These are phyloP conservation scores for Prietella phreatophila DNA, from an alignment of 2,113 vertebrate genomes.

Conservation along the genomic window DNA sequence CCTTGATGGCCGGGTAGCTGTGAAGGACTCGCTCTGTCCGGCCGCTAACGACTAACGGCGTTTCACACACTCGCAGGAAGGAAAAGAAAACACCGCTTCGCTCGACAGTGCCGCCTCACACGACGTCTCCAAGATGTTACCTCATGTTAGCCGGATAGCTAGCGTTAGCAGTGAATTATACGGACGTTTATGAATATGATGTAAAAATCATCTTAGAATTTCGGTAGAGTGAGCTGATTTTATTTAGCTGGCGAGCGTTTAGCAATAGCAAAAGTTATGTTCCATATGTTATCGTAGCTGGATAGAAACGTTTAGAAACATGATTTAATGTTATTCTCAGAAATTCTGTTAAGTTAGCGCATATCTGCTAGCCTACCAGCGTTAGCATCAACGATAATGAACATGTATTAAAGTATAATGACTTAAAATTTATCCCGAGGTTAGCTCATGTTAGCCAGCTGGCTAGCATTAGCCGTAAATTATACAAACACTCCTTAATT, in stretches of 20 bases:
- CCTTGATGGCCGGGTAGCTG: conserved; percentile 41
- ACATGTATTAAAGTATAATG: neutral
- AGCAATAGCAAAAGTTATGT: neutral
- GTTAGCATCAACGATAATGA: neutral
- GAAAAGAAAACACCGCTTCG: neutral
- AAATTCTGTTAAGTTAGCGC: neutral
- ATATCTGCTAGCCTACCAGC: neutral
- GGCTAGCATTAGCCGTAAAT: neutral
- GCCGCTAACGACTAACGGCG: conserved; percentile 14
- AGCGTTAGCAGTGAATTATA: neutral
- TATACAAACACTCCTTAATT: neutral
- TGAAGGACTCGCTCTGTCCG: conserved; percentile 51
- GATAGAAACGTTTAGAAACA: neutral
- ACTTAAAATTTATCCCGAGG: neutral
- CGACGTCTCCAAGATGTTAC: neutral
- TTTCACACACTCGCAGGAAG: neutral
- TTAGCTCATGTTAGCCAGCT: neutral
- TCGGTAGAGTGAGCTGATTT: neutral
- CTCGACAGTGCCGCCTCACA: neutral
- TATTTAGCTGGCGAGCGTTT: neutral
- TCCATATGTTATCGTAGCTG: neutral
- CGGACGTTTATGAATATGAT: neutral
- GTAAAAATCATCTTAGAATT: neutral
- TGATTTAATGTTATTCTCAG: neutral
- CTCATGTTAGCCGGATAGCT: neutral